Evolutionary conservation across 2,888 invertebrate genomes (phyloP), one percentile per base, ranked within the genome.

Genomic region (Pocota personata): DNA sequence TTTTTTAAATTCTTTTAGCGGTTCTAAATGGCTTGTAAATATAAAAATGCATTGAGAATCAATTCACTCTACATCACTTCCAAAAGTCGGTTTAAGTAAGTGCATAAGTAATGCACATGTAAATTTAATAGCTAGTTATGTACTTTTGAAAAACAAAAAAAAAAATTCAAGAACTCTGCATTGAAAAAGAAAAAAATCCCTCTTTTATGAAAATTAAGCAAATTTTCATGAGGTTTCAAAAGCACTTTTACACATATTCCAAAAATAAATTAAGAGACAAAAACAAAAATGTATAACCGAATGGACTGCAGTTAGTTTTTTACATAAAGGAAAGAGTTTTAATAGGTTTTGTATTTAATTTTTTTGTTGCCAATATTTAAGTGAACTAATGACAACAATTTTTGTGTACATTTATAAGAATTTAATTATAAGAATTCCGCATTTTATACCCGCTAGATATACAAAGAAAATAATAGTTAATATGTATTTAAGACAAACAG

Each of bases 141-240:
- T 43, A 43, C 1, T n/a, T n/a, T n/a, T n/a, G n/a, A n/a, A n/a
- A n/a, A n/a, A n/a, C n/a, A n/a, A n/a, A 64, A 48, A 43, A 55
- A 43, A 60, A 7, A 37, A 27, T 69, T 67, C 60, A 27, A 40
- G 30, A 21, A 12, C 69, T 10, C 10, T 73, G 35, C 24, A 67
- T 32, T 88, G 72, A 64, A 57, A 64, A 72, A 62, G 72, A 89
- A 87, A 83, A 89, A 88, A n/a, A n/a, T n/a, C 21, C 3, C 19
- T 57, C 21, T 35, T 57, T 52, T 12, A 24, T 40, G 2, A 27
- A 16, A 55, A 50, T 6, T 75, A 72, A 79, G 14, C 58, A 60
- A 50, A 46, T 8, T 27, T 69, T 60, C 37, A 55, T 66, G 52
- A 78, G 83, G 83, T 84, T 84, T 84, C 83, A 79, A 57, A 24